These are phyloP conservation scores for Acutogordius australiensis DNA, from an alignment of 2,888 invertebrate genomes.

Conservation along the genomic window DNA sequence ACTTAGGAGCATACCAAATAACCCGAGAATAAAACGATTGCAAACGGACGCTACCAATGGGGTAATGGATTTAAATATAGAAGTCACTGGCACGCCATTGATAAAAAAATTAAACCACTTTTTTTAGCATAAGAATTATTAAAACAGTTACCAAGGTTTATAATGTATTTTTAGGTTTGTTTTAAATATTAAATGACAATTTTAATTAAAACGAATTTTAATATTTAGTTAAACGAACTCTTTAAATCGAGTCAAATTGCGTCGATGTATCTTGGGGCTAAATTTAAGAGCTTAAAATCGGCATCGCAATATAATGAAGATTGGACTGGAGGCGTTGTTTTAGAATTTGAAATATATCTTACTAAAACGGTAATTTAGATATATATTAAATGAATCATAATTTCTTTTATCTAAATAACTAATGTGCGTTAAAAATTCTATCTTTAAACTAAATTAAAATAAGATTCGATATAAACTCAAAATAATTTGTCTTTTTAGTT, in stretches of 20 bases:
- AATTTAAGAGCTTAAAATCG: background rate
- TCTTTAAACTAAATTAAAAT: too few species aligned
- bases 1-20: background rate
- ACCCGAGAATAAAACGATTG: background rate
- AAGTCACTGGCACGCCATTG: too few species aligned
- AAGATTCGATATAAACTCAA: too few species aligned
- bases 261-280: background rate
- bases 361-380: background rate
- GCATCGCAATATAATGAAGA: background rate
- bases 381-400: too few species aligned
- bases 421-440: too few species aligned
- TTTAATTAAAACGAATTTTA: slow-evolving; percentile 9
- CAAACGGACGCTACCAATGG: background rate
- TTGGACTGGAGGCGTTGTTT: background rate
- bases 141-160: too few species aligned
- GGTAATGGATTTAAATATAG: too few species aligned
- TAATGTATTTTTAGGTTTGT: background rate
- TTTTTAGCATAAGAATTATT: too few species aligned
- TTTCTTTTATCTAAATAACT: too few species aligned
- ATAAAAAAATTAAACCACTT: too few species aligned
- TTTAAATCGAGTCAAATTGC: background rate
- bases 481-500: too few species aligned
- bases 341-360: background rate
- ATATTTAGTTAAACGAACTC: slow-evolving; percentile 3
- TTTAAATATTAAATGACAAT: background rate